Percentiles rank a stretch among this genome's conserved stretches.
phyloP scores from a whole-genome alignment of 2,113 vertebrate species.

The Pterocles gutturalis region DNA sequence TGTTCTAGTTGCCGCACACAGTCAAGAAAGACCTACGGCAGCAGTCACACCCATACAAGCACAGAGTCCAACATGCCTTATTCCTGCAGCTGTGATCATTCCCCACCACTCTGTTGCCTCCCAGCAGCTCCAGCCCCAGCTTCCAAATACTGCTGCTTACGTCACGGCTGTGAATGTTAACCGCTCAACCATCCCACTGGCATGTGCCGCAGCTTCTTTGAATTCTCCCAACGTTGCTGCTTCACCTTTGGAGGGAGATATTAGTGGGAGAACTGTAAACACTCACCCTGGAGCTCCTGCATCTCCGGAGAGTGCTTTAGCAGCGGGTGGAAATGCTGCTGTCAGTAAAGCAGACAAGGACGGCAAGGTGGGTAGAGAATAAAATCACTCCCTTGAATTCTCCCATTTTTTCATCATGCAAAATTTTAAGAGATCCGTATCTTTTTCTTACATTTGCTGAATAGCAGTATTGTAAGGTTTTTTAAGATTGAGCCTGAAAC shows the following conservation, averaged over 20 bases:
- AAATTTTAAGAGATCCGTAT: not conserved
- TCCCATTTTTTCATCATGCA: not conserved
- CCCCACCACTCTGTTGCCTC: constrained; percentile 75
- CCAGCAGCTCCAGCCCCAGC: constrained; percentile 64
- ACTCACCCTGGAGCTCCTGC: constrained; percentile 75
- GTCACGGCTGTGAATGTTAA: constrained; percentile 68
- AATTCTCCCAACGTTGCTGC: constrained; percentile 81
- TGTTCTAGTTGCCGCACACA: constrained; percentile 84
- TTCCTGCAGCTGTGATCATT: constrained; percentile 79
- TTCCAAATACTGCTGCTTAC: constrained; percentile 69
- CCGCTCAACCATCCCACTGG: constrained; percentile 78
- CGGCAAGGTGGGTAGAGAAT: constrained; percentile 81
- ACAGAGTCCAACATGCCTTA: constrained; percentile 79
- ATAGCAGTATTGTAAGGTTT: not conserved
- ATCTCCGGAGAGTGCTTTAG: constrained; percentile 74
- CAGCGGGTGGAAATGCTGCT: constrained; percentile 71
- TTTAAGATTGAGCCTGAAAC: not conserved
- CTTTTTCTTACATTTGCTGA: not conserved
- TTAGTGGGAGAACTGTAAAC: constrained; percentile 68
- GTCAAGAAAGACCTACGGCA: constrained; percentile 91
- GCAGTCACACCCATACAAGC: constrained; percentile 92
- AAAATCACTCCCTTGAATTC: not conserved
- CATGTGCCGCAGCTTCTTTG: constrained; percentile 85
- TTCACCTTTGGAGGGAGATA: constrained; percentile 85
- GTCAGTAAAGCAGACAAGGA: constrained; percentile 89